Evolutionary conservation across 2,797 vertebrate genomes (phyloP).

Genomic region (Lutjanus campechanus): DNA sequence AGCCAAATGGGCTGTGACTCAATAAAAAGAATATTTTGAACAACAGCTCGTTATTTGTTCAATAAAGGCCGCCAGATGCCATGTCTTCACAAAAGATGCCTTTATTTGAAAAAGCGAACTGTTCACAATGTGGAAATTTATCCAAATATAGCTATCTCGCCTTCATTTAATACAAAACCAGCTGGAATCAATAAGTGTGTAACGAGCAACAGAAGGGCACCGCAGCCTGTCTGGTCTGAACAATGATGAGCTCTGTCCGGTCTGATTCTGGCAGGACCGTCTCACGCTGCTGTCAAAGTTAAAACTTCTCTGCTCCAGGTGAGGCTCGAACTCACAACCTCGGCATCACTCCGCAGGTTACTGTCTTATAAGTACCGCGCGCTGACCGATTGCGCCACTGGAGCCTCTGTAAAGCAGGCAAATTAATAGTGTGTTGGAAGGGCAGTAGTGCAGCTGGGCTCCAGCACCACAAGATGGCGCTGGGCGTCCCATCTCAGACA

Average conservation of each 20-base stretch:
- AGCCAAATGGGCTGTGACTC: background rate
- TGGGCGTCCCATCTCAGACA: background rate
- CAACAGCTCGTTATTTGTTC: background rate
- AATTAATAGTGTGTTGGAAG: rapidly evolving
- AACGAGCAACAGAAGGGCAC: background rate
- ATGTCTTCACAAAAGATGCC: background rate
- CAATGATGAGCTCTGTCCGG: background rate
- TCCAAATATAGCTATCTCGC: background rate
- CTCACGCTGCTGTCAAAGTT: background rate
- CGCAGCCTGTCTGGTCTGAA: background rate
- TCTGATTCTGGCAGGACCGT: background rate
- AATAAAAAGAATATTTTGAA: background rate
- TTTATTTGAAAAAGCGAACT: background rate
- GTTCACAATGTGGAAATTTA: background rate
- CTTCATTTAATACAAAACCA: background rate
- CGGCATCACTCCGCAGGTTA: slow-evolving; percentile 33
- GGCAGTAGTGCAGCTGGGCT: background rate
- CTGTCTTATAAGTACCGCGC: slow-evolving; percentile 41
- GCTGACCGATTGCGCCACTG: slow-evolving; percentile 54
- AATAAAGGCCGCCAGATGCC: background rate
- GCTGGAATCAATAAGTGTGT: background rate
- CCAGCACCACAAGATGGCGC: slow-evolving; percentile 51
- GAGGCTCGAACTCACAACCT: slow-evolving; percentile 66
- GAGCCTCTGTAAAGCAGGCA: rapidly evolving
- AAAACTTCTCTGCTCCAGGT: slow-evolving; percentile 51